phyloP scores from a whole-genome alignment of 2,888 invertebrate genomes.

The Nysson spinosus region DNA sequence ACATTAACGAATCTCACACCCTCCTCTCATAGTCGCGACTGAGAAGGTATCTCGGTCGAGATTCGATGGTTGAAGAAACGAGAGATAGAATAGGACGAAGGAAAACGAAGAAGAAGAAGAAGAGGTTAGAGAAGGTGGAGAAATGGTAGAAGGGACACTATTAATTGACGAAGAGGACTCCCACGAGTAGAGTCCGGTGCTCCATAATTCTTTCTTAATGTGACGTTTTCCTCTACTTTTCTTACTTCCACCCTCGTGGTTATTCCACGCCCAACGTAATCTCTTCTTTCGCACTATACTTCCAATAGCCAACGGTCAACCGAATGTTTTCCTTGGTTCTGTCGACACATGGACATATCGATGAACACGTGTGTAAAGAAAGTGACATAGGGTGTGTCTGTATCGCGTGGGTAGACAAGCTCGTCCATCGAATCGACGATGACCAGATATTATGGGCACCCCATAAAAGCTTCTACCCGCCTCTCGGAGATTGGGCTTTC shows the following conservation, averaged over 20 bases:
- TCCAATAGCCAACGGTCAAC: conserved; percentile 40
- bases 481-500: conserved; percentile 70
- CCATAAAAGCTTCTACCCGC: conserved; percentile 73
- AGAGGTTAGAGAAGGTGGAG: conserved; percentile 5
- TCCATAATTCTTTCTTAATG: conserved; percentile 76
- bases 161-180: conserved; percentile 72
- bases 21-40: conserved; percentile 1
- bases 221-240: conserved; percentile 63
- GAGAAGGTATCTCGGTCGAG: too few relatives aligned
- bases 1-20: conserved; percentile 32
- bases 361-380: neutral
- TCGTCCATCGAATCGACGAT: conserved; percentile 49
- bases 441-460: conserved; percentile 70
- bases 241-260: conserved; percentile 41
- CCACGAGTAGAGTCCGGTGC: conserved; percentile 56
- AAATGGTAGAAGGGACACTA: conserved; percentile 53
- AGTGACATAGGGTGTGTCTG: neutral
- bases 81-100: too few relatives aligned
- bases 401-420: conserved; percentile 7
- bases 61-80: neutral
- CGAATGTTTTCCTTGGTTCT: conserved; percentile 58
- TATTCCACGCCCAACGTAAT: conserved; percentile 67
- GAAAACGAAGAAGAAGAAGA: neutral
- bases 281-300: conserved; percentile 60
- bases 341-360: conserved; percentile 1